Conservation (phyloP, 2,888 invertebrate species). For the Dynastes maya region DNA sequence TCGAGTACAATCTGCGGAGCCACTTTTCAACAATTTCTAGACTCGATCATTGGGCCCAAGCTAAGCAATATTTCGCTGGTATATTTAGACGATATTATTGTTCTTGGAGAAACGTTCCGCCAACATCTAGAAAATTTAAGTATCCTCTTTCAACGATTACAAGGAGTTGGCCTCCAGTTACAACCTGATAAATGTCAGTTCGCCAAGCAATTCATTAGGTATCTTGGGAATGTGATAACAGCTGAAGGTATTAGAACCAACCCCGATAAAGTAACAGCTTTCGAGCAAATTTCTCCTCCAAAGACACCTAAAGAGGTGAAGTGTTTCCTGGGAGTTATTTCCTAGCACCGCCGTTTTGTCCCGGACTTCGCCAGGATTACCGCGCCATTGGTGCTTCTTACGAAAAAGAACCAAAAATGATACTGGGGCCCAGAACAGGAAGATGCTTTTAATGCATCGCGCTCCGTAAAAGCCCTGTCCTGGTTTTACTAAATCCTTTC, state of each 20-base stretch:
- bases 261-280: not conserved
- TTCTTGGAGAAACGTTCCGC: slow-evolving; percentile 52
- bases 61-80: slow-evolving; percentile 55
- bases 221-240: no score
- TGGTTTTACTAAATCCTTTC: not conserved
- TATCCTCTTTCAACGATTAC: not conserved
- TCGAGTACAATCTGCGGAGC: no score
- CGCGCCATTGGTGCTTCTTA: not conserved
- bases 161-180: no score
- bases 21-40: no score
- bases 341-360: not conserved
- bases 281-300: no score
- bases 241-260: not conserved
- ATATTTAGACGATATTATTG: slow-evolving; percentile 56
- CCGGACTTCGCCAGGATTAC: not conserved
- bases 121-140: slow-evolving; percentile 36
- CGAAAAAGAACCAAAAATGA: slow-evolving; percentile 54
- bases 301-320: no score
- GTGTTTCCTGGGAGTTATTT: not conserved
- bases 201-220: no score
- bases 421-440: slow-evolving; percentile 54
- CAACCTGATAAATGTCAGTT: no score
- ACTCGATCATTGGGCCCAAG: no score
- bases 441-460: not conserved
- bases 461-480: not conserved